Conservation (phyloP, 1,140 invertebrate genomes). For the Pseudachorutes palmiensis region DNA sequence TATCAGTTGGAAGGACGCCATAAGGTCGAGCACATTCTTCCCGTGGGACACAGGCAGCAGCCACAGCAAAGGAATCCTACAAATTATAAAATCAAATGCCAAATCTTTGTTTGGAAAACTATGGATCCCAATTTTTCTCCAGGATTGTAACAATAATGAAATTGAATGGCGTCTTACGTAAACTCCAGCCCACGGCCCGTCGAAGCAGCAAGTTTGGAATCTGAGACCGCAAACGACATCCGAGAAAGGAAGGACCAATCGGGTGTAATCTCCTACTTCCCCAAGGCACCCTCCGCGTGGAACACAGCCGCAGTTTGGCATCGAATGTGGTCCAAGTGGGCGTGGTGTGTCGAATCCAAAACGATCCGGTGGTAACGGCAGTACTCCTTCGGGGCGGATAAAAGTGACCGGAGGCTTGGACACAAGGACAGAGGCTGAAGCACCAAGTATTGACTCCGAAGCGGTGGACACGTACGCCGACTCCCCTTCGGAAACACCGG, state of each 20-base stretch:
- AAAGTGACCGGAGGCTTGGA: not conserved
- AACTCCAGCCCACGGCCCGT: slow-evolving; percentile 27
- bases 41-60: slow-evolving; percentile 22
- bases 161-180: slow-evolving; percentile 22
- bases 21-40: slow-evolving; percentile 27
- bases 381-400: not conserved
- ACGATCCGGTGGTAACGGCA: not conserved
- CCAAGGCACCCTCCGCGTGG: not conserved
- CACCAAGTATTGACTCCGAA: not conserved
- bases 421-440: not conserved
- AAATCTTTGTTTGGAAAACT: too few relatives aligned
- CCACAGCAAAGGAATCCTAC: slow-evolving; percentile 24
- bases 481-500: not conserved
- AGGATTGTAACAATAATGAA: not conserved
- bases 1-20: slow-evolving; percentile 27
- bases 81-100: too few relatives aligned
- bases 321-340: not conserved
- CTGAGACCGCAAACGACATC: slow-evolving; percentile 13
- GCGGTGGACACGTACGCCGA: not conserved
- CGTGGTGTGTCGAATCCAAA: not conserved
- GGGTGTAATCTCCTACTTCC: not conserved
- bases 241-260: not conserved
- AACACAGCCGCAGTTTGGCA: slow-evolving; percentile 17
- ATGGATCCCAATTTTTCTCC: not conserved
- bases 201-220: slow-evolving; percentile 15